Conservation (phyloP, 2,888 invertebrate species). For the Drosophila colorata region DNA sequence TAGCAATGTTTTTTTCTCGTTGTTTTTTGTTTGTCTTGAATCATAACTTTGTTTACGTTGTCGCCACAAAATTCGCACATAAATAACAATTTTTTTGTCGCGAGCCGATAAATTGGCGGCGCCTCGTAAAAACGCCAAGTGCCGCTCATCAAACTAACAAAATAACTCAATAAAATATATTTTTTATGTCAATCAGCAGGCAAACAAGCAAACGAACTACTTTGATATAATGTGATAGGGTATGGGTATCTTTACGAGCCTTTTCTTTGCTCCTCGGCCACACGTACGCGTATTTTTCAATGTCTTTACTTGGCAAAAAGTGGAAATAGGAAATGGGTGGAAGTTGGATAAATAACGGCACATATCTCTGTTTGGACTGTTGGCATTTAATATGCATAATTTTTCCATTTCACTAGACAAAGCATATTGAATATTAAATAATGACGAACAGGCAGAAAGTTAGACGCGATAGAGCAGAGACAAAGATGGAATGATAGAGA, state of each 20-base stretch:
- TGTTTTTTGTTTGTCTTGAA: conserved; percentile 23
- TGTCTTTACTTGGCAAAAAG: conserved; percentile 28
- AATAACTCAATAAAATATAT: conserved; percentile 69
- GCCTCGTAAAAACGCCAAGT: conserved; percentile 61
- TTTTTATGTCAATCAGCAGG: conserved; percentile 77
- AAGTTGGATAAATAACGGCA: conserved; percentile 42
- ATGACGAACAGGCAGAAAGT: conserved; percentile 42
- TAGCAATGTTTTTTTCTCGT: not conserved
- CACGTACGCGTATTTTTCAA: conserved; percentile 52
- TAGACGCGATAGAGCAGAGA: not conserved
- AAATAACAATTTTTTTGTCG: conserved; percentile 53
- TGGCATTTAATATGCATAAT: conserved; percentile 79
- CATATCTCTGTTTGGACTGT: conserved; percentile 54
- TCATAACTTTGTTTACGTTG: conserved; percentile 68
- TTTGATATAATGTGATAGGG: conserved; percentile 31
- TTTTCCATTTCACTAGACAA: conserved; percentile 76
- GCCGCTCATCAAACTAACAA: conserved; percentile 72
- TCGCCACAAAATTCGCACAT: conserved; percentile 58
- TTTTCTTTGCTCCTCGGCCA: conserved; percentile 8
- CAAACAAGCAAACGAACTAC: conserved; percentile 50
- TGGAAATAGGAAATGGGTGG: conserved; percentile 1
- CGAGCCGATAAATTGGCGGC: conserved; percentile 65
- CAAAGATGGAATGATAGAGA: not conserved
- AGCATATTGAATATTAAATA: conserved; percentile 81
- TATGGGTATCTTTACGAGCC: conserved; percentile 19